Base-by-base conservation (phyloP, 2,113 vertebrate genomes). In the Crocuta crocuta region DNA sequence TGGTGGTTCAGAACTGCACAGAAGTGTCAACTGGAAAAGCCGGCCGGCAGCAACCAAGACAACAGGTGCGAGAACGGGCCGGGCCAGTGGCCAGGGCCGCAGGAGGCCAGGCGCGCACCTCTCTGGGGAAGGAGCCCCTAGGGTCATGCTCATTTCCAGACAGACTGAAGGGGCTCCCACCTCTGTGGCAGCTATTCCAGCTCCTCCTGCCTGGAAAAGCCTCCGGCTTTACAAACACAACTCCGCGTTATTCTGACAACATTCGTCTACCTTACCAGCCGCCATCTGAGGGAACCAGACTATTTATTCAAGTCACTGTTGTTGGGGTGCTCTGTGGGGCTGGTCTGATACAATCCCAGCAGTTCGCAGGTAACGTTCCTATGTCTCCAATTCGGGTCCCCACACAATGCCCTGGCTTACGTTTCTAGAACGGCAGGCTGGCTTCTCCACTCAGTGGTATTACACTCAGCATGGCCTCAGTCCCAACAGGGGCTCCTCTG, bases 1-100 rank as follows among this genome's bases (percentile, higher is more conserved):
- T 10, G 28, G 83, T 26, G 79, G 48, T 92, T 76, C 63, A 92
- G 83, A 94, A 91, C 90, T n/a, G 21, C 10, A 84, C 35, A 28
- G 65, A 82, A 31, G 50, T 43, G 31, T 74, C 1, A 0, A 66
- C 5, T 28, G n/a, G 79, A 93, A 85, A 70, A 0, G 3, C 10
- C 23, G 17, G 19, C 35, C 73, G 53, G 3, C 0, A 82, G 66
- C 66, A 39, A 88, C 31, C 58, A 50, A 78, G 73, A 71, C 15
- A 79, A 58, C 7, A 82, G 74, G 10, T 74, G 55, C 74, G 2
- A 53, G 48, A 48, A 71, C 12, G 13, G 61, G n/a, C 7, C 3
- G 5, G 4, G 58, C 24, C 28, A 21, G 1, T 21, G 85, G 21
- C n/a, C 3, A 7, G 74, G 80, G 26, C 24, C 6, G 0, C 0